A percentile compares a stretch with the other conserved stretches of the same genome.
phyloP scores from a whole-genome alignment of 2,797 vertebrate species.

The Rhodeus uyekii region DNA sequence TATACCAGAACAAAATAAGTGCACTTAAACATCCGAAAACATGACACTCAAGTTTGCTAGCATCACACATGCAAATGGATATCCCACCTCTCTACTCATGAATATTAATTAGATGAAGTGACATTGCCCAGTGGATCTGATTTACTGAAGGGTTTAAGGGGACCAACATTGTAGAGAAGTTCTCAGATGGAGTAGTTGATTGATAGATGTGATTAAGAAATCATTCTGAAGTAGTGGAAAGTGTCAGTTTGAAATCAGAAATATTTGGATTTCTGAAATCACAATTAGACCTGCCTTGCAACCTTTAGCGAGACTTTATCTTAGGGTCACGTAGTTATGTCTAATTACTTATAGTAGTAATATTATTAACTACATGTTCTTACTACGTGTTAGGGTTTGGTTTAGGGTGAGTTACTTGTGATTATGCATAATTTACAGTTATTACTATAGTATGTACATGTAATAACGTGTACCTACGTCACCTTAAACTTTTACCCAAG shows the following conservation, averaged over 20 bases:
- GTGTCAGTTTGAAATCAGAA: slow-evolving; percentile 3
- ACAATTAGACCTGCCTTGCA: background rate
- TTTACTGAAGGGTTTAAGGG: background rate
- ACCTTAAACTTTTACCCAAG: background rate
- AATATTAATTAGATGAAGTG: background rate
- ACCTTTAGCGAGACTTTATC: too few species aligned
- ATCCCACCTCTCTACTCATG: background rate
- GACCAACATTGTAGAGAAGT: background rate
- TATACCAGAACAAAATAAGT: background rate
- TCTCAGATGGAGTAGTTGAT: background rate
- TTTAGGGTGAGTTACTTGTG: too few species aligned
- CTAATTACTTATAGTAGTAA: background rate
- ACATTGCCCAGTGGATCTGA: background rate
- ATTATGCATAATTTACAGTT: too few species aligned
- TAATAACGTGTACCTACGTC: too few species aligned
- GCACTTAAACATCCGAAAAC: background rate
- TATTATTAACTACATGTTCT: background rate
- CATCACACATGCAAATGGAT: background rate
- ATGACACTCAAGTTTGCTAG: background rate
- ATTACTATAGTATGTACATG: too few species aligned
- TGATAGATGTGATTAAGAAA: slow-evolving; percentile 8
- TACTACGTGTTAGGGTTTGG: background rate
- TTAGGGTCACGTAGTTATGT: background rate
- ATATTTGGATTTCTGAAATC: background rate
- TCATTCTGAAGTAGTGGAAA: background rate